Evolutionary conservation across 2,797 vertebrate genomes (phyloP), one percentile per base, ranked within the genome.

Genomic region (Amblyraja radiata): DNA sequence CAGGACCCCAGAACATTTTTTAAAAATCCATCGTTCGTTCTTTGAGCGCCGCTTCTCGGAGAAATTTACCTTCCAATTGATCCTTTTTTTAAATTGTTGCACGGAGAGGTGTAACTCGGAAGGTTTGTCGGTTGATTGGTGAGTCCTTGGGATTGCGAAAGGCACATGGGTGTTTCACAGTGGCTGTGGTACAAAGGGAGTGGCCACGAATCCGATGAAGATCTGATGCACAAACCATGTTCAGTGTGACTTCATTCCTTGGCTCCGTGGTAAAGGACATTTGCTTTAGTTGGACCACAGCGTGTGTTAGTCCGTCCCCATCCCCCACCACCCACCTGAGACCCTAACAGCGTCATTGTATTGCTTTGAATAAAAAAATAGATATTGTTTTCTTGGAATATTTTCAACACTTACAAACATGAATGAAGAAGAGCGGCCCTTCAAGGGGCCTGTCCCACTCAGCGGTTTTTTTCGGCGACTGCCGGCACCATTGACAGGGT

Each of bases 321-420:
- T 5, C 46, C 46, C 1, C 46, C 46, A 6, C 46, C 46, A 6
- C 46, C 46, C 46, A 6, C 46, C 46, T 73, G 14, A n/a, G 71
- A 46, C 68, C 36, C 46, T 6, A 76, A 92, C 39, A n/a, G 68
- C 21, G n/a, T n/a, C 39, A 58, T 54, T 58, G 71, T 11, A 74
- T 46, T 91, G 36, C 88, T 91, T 46, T 16, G 68, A 71, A 68
- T 92, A 76, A 46, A 92, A 92, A 92, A 92, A 92, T 90, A 91
- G 39, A 91, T 71, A 91, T 25, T 9, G 73, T 54, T 9, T 92
- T 46, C 11, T 92, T 74, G 4, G 39, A 39, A n/a, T 28, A 1
- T 92, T 46, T 92, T 92, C 13, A 58, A 11, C 90, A 76, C 68
- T 92, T 92, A 88, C 23, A 92, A 92, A 92, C 25, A 23, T 16